Conservation (phyloP, 1,140 invertebrate species). For the Amphibalanus amphitrite region DNA sequence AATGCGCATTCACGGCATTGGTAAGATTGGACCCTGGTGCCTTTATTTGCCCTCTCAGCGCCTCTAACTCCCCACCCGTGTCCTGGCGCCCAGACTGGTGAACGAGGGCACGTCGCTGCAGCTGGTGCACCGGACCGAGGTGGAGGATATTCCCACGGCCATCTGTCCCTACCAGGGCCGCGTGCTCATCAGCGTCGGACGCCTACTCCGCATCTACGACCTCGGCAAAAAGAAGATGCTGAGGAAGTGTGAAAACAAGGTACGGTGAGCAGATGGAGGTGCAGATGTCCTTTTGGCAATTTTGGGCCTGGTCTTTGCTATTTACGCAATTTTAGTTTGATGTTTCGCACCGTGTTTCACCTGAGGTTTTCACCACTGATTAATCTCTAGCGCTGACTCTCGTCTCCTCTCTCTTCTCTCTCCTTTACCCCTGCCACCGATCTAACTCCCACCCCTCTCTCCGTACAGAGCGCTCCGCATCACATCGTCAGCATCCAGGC, state of each 20-base stretch:
- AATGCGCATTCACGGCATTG: no score
- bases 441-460: not conserved
- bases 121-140: slow-evolving; percentile 79
- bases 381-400: not conserved
- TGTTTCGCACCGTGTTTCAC: not conserved
- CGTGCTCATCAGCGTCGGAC: slow-evolving; percentile 79
- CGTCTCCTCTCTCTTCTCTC: not conserved
- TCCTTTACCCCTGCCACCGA: not conserved
- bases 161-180: slow-evolving; percentile 82
- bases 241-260: slow-evolving; percentile 94
- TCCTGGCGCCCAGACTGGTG: slow-evolving; percentile 44
- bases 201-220: slow-evolving; percentile 82
- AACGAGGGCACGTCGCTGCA: slow-evolving; percentile 52
- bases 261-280: not conserved
- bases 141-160: slow-evolving; percentile 82
- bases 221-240: slow-evolving; percentile 92
- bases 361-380: not conserved
- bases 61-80: no score
- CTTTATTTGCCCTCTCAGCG: no score
- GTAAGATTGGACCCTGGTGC: no score
- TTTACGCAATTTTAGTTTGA: not conserved
- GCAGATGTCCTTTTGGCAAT: no score
- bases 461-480: slow-evolving; percentile 70
- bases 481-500: slow-evolving; percentile 83
- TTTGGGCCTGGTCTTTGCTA: no score